Percentiles rank a stretch among this genome's conserved stretches.
Conservation (phyloP, 2,888 invertebrate genomes). For the Monoplex corrugatus region DNA sequence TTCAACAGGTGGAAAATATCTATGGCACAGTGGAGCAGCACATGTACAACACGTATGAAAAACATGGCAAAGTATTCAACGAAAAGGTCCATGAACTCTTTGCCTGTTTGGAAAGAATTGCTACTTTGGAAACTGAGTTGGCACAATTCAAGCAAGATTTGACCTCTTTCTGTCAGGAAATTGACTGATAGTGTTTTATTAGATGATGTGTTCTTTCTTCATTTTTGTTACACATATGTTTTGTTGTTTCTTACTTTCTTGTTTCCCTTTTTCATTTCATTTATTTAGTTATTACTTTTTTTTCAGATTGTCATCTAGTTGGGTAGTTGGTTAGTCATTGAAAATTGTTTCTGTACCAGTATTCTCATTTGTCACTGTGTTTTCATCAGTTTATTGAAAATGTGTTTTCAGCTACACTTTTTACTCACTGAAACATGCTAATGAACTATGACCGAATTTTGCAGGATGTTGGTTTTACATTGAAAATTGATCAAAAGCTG, state of each 20-base stretch:
- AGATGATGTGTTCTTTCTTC: background rate
- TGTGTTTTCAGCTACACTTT: too few species aligned
- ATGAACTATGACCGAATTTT: too few species aligned
- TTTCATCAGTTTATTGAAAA: too few species aligned
- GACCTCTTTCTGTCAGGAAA: conserved; percentile 67
- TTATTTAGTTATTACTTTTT: background rate
- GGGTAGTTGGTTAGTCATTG: too few species aligned
- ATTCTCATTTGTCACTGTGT: too few species aligned
- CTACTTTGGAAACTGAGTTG: conserved; percentile 67
- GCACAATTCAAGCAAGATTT: conserved; percentile 69
- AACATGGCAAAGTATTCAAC: conserved; percentile 64
- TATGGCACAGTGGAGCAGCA: conserved; percentile 64
- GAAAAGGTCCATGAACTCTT: conserved; percentile 69
- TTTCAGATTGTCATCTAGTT: too few species aligned
- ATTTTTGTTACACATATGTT: background rate
- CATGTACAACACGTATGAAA: conserved; percentile 66
- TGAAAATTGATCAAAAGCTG: too few species aligned
- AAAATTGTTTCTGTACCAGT: too few species aligned
- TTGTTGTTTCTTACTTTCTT: background rate
- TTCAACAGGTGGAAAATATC: conserved; percentile 60
- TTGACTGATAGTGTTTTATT: conserved; percentile 46
- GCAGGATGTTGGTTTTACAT: too few species aligned
- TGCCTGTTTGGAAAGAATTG: conserved; percentile 66
- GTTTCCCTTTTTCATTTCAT: background rate
- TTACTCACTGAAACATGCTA: too few species aligned